phyloP scores from a whole-genome alignment of 1,140 invertebrate species.

The Drosophila kikkawai region DNA sequence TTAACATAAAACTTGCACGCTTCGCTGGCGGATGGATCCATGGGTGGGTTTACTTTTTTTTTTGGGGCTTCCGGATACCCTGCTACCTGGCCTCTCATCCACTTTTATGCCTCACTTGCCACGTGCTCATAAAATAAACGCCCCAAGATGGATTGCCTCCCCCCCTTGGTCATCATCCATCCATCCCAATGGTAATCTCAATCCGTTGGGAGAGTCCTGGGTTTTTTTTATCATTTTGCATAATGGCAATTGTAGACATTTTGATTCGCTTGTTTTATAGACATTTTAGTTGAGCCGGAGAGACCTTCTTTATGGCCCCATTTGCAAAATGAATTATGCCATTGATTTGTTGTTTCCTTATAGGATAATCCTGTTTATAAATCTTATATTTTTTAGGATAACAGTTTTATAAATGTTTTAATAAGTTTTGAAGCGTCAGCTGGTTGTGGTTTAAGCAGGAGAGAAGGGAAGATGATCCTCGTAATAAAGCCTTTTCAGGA shows the following conservation, averaged over 20 bases:
- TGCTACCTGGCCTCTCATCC: conserved; percentile 47
- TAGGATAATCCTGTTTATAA: conserved; percentile 1
- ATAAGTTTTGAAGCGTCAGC: not conserved
- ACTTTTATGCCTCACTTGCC: conserved; percentile 72
- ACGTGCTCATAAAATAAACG: conserved; percentile 72
- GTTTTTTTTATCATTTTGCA: conserved; percentile 57
- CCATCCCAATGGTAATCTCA: conserved; percentile 39
- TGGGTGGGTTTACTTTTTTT: conserved; percentile 15
- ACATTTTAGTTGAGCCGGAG: conserved; percentile 42
- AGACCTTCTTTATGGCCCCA: conserved; percentile 42
- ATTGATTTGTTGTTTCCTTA: conserved; percentile 26
- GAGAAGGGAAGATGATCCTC: not conserved
- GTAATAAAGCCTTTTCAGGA: not conserved
- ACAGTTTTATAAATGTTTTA: not conserved
- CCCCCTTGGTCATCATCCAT: conserved; percentile 24
- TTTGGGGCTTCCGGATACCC: conserved; percentile 8
- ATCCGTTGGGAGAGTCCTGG: conserved; percentile 23
- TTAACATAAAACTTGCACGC: conserved; percentile 77
- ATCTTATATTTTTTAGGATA: not conserved
- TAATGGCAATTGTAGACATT: conserved; percentile 64
- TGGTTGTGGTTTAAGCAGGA: not conserved
- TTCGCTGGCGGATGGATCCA: conserved; percentile 37
- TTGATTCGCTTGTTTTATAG: conserved; percentile 67
- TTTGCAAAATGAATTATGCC: conserved; percentile 59
- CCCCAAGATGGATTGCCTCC: conserved; percentile 62